A percentile compares a stretch with the other conserved stretches of the same genome.
Evolutionary conservation across 2,113 vertebrate species (phyloP).

Genomic region (Theropithecus gelada): DNA sequence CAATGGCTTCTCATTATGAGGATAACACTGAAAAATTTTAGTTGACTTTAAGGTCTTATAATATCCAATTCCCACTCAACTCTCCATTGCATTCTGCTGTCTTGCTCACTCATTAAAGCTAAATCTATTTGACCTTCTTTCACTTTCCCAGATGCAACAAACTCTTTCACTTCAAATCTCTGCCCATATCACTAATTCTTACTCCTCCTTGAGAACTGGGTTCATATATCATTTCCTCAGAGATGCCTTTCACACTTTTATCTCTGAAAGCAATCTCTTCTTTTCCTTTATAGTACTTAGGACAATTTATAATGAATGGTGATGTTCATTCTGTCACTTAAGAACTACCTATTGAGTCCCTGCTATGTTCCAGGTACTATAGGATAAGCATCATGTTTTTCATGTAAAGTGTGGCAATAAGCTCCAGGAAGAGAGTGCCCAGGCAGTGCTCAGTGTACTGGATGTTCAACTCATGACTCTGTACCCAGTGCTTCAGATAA

Average conservation of each 20-base stretch:
- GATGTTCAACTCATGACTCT: neutral
- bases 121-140: slow-evolving; percentile 20
- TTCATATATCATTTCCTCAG: neutral
- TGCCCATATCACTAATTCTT: neutral
- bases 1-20: neutral
- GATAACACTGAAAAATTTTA: neutral
- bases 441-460: no score
- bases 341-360: neutral
- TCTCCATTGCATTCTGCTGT: neutral
- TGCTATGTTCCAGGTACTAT: neutral
- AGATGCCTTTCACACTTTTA: neutral
- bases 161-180: neutral
- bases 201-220: neutral
- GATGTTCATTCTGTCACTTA: neutral
- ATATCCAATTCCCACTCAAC: neutral
- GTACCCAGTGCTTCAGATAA: neutral
- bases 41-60: neutral
- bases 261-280: neutral
- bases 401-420: neutral
- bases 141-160: neutral
- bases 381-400: neutral
- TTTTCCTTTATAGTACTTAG: neutral
- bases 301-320: neutral
- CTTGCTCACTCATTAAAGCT: neutral
- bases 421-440: neutral